Evolutionary conservation across 2,113 vertebrate genomes (phyloP).

Genomic region (Steatornis caripensis): DNA sequence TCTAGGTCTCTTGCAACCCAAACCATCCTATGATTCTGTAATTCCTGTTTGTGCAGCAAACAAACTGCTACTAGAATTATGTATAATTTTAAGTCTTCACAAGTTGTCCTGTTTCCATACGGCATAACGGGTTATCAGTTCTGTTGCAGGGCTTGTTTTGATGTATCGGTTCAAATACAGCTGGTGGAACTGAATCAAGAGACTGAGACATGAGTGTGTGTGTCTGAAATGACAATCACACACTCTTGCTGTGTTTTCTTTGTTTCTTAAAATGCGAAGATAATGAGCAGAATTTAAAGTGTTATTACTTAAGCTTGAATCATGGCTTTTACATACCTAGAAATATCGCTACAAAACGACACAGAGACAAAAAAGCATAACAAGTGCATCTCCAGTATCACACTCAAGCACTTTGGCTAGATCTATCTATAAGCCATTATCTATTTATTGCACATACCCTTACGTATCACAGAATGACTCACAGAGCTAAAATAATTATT

Average conservation of each 20-base stretch:
- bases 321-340: not conserved
- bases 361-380: not conserved
- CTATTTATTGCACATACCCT: conserved; percentile 1
- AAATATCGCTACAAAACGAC: not conserved
- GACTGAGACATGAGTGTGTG: not conserved
- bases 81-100: not conserved
- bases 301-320: not conserved
- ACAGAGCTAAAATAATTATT: conserved; percentile 30
- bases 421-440: not conserved
- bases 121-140: not conserved
- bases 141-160: not conserved
- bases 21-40: no score
- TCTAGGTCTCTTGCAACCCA: no score
- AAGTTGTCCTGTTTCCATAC: not conserved
- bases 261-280: not conserved
- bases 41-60: not conserved
- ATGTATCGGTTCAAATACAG: not conserved
- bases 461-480: conserved; percentile 28
- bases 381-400: not conserved
- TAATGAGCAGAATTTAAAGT: not conserved
- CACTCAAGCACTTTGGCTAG: not conserved
- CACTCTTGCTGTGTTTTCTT: not conserved
- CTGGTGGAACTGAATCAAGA: not conserved
- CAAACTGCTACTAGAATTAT: not conserved
- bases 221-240: not conserved